Evolutionary conservation across 2,888 invertebrate genomes (phyloP).

Genomic region (Entomobrya proxima): DNA sequence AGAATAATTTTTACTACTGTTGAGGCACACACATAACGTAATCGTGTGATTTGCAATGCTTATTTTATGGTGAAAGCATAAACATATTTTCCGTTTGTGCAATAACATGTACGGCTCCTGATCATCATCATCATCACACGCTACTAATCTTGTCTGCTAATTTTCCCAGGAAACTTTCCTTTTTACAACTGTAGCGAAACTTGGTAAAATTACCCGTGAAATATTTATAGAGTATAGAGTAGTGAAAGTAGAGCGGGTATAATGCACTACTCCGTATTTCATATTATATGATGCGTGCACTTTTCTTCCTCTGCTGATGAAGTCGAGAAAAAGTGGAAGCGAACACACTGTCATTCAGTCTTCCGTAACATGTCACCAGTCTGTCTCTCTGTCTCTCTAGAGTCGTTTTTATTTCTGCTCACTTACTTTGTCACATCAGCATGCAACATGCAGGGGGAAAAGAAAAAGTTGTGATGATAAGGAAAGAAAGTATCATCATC

Average conservation of each 20-base stretch:
- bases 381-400: background rate
- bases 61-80: too few species aligned
- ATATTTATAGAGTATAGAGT: background rate
- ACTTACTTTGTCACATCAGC: background rate
- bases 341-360: constrained; percentile 9
- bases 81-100: too few species aligned
- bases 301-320: background rate
- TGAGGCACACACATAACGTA: too few species aligned
- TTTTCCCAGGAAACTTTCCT: background rate
- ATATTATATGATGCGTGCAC: background rate
- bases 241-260: constrained; percentile 3
- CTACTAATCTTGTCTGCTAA: background rate
- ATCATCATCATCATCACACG: too few species aligned
- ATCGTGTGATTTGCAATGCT: too few species aligned
- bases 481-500: background rate
- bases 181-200: background rate
- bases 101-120: too few species aligned
- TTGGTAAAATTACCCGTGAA: background rate
- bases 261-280: background rate
- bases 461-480: background rate
- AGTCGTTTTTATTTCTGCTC: background rate
- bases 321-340: background rate
- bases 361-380: background rate
- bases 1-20: too few species aligned
- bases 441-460: background rate